Evolutionary conservation across 2,888 invertebrate genomes (phyloP), one percentile per base, ranked within the genome.

Genomic region (Apamea monoglypha): DNA sequence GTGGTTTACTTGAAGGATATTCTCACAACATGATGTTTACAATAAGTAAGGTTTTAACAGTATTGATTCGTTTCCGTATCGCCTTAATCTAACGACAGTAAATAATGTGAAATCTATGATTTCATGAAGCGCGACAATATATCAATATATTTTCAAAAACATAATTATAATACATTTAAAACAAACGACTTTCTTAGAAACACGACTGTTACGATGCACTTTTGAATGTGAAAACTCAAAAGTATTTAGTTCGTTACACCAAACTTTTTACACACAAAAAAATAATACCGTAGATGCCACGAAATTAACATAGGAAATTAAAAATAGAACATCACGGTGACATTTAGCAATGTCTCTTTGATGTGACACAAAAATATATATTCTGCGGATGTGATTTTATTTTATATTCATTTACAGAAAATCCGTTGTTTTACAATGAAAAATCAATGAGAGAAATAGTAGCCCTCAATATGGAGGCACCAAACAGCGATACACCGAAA

Each of bases 401-500:
- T 74, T 77, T 75, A 36, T 77, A 74, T 32, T 40, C 3, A 47
- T 76, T 47, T 75, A 53, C 29, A 47, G 68, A 77, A 87, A 85
- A 81, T 83, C 79, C 77, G 67, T 86, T 68, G 80, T 80, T 76
- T 81, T 87, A 87, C 89, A 77, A 92, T 90, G 88, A 75, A 74
- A 73, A 84, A 67, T 59, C 73, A 53, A 63, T 85, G 75, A 77
- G 14, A 18, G 71, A 85, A 67, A 79, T 66, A 74, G 76, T 59
- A 76, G 56, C 59, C 63, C 16, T 76, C 67, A 83, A 83, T 72
- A 96, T 96, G 96, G 96, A 96, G 72, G 86, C 91, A 64, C 85
- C 91, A 12, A 95, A 92, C 78, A 87, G 84, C 80, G 95, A 95
- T 16, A 77, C 90, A 64, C 91, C 92, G 14, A 95, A 95, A 85